A percentile compares a stretch with the other conserved stretches of the same genome.
Conservation (phyloP, 2,888 invertebrate genomes). For the Nomada fabriciana region DNA sequence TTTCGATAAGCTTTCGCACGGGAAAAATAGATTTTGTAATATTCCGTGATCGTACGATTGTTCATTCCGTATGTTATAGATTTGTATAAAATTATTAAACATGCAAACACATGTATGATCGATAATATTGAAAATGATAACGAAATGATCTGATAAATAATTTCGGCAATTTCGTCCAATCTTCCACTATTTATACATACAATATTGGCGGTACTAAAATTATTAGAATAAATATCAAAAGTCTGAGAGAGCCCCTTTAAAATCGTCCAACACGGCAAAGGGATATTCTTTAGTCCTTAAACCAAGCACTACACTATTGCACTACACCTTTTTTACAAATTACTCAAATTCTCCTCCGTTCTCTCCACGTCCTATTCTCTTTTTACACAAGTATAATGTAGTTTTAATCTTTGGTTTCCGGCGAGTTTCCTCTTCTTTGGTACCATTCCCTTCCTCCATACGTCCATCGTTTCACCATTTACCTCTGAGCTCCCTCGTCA, state of each 20-base stretch:
- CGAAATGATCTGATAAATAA: too few relatives aligned
- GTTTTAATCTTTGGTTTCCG: neutral
- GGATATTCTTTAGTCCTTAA: constrained; percentile 25
- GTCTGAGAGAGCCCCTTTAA: constrained; percentile 18
- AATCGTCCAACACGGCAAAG: constrained; percentile 19
- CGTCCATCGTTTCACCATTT: neutral
- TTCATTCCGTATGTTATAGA: too few relatives aligned
- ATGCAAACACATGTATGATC: too few relatives aligned
- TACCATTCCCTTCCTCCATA: neutral
- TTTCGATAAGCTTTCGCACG: too few relatives aligned
- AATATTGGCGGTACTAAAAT: too few relatives aligned
- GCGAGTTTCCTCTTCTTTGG: neutral
- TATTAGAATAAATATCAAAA: constrained; percentile 22
- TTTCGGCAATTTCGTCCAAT: too few relatives aligned
- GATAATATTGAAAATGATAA: too few relatives aligned
- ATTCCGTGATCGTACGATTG: too few relatives aligned
- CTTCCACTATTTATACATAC: too few relatives aligned
- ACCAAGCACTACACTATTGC: constrained; percentile 68
- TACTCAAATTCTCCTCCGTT: constrained; percentile 16
- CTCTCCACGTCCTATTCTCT: neutral
- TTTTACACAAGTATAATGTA: constrained; percentile 76
- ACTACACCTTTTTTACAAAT: constrained; percentile 73
- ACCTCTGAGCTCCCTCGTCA: neutral
- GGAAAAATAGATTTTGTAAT: too few relatives aligned
- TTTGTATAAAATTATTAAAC: too few relatives aligned